Conservation (phyloP, 2,888 invertebrate species). For the Agrotis clavis region DNA sequence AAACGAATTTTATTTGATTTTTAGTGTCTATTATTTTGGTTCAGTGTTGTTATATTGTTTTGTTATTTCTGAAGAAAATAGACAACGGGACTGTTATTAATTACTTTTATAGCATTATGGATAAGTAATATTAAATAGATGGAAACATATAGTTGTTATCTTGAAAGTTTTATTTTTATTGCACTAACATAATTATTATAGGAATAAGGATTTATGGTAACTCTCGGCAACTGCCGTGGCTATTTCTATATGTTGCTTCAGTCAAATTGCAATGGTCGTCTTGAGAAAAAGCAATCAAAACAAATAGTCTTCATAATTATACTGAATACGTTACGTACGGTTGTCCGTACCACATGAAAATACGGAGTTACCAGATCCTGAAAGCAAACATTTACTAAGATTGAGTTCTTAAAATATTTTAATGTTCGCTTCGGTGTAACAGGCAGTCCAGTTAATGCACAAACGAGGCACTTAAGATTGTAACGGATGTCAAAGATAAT, state of each 20-base stretch:
- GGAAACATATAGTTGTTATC: too few relatives aligned
- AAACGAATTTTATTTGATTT: too few relatives aligned
- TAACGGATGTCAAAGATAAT: conserved; percentile 79
- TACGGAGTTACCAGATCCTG: background rate
- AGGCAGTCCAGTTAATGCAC: conserved; percentile 70
- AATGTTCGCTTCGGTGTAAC: conserved; percentile 71
- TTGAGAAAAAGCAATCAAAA: background rate
- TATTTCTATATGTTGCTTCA: background rate
- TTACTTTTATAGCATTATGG: too few relatives aligned
- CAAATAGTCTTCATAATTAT: background rate
- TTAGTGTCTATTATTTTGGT: too few relatives aligned
- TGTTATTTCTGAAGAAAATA: too few relatives aligned
- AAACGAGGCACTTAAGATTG: conserved; percentile 79
- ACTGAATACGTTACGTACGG: background rate
- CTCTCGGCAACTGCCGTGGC: background rate
- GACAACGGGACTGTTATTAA: too few relatives aligned
- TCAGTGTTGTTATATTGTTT: too few relatives aligned
- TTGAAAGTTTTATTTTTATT: background rate
- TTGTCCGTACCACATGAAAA: background rate
- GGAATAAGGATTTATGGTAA: background rate
- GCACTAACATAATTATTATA: background rate
- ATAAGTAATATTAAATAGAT: too few relatives aligned
- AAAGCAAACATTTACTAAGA: background rate
- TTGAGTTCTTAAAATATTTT: background rate
- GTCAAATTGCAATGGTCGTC: background rate